These are phyloP conservation scores for Tinamus major DNA, from an alignment of 2,797 vertebrate genomes.

Conservation along the genomic window DNA sequence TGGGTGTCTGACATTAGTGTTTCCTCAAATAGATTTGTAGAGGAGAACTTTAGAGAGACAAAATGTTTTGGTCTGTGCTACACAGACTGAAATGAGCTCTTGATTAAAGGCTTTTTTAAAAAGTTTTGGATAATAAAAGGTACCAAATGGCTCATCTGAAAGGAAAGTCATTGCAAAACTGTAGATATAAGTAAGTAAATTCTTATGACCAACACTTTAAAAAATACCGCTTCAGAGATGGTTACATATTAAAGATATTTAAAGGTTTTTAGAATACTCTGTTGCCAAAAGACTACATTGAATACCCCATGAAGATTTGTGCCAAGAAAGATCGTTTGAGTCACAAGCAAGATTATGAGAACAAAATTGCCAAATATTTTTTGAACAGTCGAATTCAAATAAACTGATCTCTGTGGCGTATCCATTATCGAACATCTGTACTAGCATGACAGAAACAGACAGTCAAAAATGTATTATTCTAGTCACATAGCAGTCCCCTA, in stretches of 20 bases:
- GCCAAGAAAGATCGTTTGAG: background rate
- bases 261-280: background rate
- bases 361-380: background rate
- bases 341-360: background rate
- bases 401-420: background rate
- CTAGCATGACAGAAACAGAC: slow-evolving; percentile 25
- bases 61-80: background rate
- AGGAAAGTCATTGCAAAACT: background rate
- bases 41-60: background rate
- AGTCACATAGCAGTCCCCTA: slow-evolving; percentile 60
- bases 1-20: background rate
- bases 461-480: slow-evolving; percentile 40
- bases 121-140: background rate
- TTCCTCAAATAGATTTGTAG: background rate
- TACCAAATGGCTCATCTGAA: background rate
- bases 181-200: background rate
- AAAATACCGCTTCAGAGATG: background rate
- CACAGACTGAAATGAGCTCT: background rate
- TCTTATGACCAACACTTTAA: background rate
- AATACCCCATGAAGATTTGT: background rate
- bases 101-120: background rate
- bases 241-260: background rate
- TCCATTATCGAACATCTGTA: slow-evolving; percentile 34
- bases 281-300: background rate
- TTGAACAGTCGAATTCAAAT: slow-evolving; percentile 21